phyloP scores from a whole-genome alignment of 2,113 vertebrate genomes.

The Blennius ocellaris region DNA sequence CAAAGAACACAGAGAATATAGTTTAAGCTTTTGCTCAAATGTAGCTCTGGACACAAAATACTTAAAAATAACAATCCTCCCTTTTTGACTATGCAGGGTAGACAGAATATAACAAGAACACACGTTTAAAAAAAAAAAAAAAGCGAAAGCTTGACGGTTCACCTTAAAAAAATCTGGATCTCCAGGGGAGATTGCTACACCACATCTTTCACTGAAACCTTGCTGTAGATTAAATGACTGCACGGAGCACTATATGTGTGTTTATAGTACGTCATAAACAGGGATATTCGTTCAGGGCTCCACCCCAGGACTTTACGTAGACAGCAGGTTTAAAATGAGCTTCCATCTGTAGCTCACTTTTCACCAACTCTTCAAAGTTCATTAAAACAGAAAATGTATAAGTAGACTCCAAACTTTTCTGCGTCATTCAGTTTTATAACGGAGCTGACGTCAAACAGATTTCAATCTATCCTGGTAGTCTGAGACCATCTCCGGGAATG shows the following conservation, averaged over 20 bases:
- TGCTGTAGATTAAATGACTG: conserved; percentile 47
- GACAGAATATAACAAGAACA: not conserved
- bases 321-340: conserved; percentile 76
- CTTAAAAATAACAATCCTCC: not conserved
- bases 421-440: conserved; percentile 21
- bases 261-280: conserved; percentile 75
- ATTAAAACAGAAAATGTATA: conserved; percentile 56
- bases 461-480: conserved; percentile 2
- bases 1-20: conserved; percentile 11
- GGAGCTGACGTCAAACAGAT: conserved; percentile 24
- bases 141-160: not conserved
- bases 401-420: conserved; percentile 40
- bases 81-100: not conserved
- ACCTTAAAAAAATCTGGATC: not conserved
- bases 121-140: not conserved
- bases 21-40: conserved; percentile 8
- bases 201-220: conserved; percentile 25
- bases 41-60: conserved; percentile 1
- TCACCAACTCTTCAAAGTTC: conserved; percentile 59
- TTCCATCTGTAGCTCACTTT: conserved; percentile 73
- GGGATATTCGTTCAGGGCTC: conserved; percentile 72
- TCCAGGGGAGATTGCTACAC: conserved; percentile 1
- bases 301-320: conserved; percentile 72
- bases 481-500: conserved; percentile 10
- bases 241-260: conserved; percentile 55